Conservation (phyloP, 92 coral and sea anemone species). For the Epizoanthus ramosus region DNA sequence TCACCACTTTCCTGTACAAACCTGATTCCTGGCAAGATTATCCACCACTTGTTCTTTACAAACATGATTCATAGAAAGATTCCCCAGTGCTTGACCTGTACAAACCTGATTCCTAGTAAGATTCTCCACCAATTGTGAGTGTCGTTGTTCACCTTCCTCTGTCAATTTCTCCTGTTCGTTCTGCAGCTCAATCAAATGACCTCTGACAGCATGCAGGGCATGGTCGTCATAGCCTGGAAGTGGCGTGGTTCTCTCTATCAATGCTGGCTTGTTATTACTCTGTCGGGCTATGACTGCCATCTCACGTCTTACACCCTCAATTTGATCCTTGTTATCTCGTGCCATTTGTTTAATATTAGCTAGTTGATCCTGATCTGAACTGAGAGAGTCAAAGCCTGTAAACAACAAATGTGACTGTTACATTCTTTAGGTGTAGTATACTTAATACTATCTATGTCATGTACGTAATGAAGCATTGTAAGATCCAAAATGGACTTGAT, state of each 20-base stretch:
- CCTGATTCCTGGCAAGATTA: not conserved
- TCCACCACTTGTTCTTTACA: not conserved
- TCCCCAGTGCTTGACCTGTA: not conserved
- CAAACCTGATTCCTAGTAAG: constrained; percentile 79
- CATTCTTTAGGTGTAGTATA: not conserved
- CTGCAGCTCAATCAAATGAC: constrained; percentile 66
- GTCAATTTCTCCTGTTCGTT: constrained; percentile 69
- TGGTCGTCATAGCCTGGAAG: constrained; percentile 67
- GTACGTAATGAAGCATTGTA: too few species aligned
- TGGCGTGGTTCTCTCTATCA: constrained; percentile 62
- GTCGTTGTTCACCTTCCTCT: constrained; percentile 57
- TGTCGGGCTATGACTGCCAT: constrained; percentile 87
- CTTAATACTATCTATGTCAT: too few species aligned
- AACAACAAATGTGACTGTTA: not conserved
- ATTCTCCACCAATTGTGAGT: constrained; percentile 65
- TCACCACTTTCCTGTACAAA: too few species aligned
- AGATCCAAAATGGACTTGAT: too few species aligned
- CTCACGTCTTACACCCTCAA: constrained; percentile 81
- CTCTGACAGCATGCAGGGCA: constrained; percentile 78
- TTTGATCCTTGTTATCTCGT: constrained; percentile 77
- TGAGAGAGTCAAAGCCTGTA: constrained; percentile 71
- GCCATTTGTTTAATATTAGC: constrained; percentile 72
- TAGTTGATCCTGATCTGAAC: constrained; percentile 61
- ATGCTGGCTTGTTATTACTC: constrained; percentile 60
- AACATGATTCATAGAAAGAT: constrained; percentile 72